phyloP scores from a whole-genome alignment of 2,113 vertebrate species.

The Cyanistes caeruleus region DNA sequence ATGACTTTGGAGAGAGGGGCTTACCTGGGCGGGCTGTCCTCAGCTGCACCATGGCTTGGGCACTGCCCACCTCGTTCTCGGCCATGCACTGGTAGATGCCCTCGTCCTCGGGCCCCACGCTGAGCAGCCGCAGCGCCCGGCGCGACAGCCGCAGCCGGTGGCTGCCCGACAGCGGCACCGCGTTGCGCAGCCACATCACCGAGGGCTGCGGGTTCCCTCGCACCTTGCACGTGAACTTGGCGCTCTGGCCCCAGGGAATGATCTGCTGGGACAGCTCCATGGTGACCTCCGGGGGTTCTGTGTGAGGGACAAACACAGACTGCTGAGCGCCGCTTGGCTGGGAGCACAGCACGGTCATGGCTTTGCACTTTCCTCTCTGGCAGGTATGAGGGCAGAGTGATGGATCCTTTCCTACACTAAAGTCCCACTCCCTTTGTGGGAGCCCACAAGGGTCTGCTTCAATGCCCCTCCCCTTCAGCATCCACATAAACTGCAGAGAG shows the following conservation, averaged over 20 bases:
- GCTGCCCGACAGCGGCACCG: slow-evolving; percentile 79
- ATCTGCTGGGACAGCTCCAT: slow-evolving; percentile 90
- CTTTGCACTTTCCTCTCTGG: neutral
- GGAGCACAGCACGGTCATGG: accelerated
- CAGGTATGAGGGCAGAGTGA: neutral
- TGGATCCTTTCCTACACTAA: neutral
- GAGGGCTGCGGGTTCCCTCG: slow-evolving; percentile 89
- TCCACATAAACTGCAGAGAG: accelerated
- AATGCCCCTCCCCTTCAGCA: neutral
- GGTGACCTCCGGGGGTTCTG: slow-evolving; percentile 93
- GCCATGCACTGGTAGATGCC: slow-evolving; percentile 98
- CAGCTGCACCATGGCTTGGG: slow-evolving; percentile 88
- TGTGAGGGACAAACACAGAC: neutral
- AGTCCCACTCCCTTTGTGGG: neutral
- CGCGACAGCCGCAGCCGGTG: slow-evolving; percentile 81
- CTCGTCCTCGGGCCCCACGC: slow-evolving; percentile 87
- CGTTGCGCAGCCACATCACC: slow-evolving; percentile 90
- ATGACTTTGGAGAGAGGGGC: neutral
- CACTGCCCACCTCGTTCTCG: slow-evolving; percentile 91
- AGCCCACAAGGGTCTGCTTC: neutral
- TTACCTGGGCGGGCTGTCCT: slow-evolving; percentile 82
- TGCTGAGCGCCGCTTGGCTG: neutral
- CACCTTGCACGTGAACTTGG: slow-evolving; percentile 89
- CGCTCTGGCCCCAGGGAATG: slow-evolving; percentile 84
- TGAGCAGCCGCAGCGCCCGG: slow-evolving; percentile 77